Conservation (phyloP, 2,888 invertebrate species). For the Andrena camellia region DNA sequence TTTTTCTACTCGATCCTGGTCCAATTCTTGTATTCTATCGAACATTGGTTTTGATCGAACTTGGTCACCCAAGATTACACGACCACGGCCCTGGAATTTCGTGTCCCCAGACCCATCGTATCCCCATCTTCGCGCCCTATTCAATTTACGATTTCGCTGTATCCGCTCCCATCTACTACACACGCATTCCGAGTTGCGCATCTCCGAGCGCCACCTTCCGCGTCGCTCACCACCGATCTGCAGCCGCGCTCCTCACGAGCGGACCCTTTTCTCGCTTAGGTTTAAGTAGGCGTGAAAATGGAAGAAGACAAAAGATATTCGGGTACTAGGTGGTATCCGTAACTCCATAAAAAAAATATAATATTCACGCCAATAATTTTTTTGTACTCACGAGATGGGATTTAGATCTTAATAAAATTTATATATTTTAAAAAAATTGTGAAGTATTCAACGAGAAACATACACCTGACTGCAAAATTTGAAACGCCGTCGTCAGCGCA, state of each 20-base stretch:
- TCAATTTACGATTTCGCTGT: conserved; percentile 2
- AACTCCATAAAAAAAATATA: no score
- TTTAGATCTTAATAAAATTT: no score
- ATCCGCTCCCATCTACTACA: neutral
- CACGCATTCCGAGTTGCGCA: neutral
- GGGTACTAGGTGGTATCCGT: no score
- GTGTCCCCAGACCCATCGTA: neutral
- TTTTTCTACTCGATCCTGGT: neutral
- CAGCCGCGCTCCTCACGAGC: neutral
- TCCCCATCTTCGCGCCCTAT: neutral
- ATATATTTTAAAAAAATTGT: no score
- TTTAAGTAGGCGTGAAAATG: no score
- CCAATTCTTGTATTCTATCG: neutral
- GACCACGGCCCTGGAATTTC: neutral
- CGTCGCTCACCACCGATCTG: conserved; percentile 17
- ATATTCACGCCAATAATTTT: no score
- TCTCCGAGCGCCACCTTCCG: conserved; percentile 21
- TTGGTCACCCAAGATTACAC: conserved; percentile 2
- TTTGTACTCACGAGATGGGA: no score
- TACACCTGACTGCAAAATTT: no score
- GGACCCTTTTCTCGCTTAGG: no score
- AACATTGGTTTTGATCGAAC: neutral
- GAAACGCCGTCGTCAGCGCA: no score
- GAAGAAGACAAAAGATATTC: no score
- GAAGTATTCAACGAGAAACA: no score